A percentile compares a stretch with the other conserved stretches of the same genome.
These are phyloP conservation scores for Fopius arisanus DNA, from an alignment of 1,140 invertebrate genomes.

Conservation along the genomic window DNA sequence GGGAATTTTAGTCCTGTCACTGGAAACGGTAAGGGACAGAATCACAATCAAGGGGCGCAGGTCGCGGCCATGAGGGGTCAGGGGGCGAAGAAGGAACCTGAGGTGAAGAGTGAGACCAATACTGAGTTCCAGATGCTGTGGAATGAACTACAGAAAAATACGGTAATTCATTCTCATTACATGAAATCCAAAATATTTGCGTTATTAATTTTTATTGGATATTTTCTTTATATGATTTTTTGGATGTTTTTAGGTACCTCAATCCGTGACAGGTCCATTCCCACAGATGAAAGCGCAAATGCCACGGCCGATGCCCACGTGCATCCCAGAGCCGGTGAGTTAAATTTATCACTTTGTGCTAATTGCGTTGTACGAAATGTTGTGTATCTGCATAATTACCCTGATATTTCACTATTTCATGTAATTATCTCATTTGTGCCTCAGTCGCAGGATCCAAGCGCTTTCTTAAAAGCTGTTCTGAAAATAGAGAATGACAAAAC, in stretches of 20 bases:
- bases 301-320: background rate
- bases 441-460: slow-evolving; percentile 58
- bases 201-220: background rate
- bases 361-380: no score
- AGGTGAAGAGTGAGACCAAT: slow-evolving; percentile 12
- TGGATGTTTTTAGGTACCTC: background rate
- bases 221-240: background rate
- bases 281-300: background rate
- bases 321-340: slow-evolving; percentile 32
- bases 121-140: slow-evolving; percentile 57
- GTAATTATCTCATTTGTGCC: no score
- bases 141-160: slow-evolving; percentile 56
- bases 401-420: no score
- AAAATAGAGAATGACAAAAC: slow-evolving; percentile 55
- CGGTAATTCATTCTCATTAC: slow-evolving; percentile 34
- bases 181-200: no score
- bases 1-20: slow-evolving; percentile 49
- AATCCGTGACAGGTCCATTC: background rate
- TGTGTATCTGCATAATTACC: no score
- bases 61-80: no score
- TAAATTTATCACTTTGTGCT: background rate
- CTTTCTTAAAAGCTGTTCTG: slow-evolving; percentile 58
- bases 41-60: slow-evolving; percentile 25
- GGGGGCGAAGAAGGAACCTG: no score
- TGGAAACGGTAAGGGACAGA: slow-evolving; percentile 35